Percentiles rank a stretch among this genome's conserved stretches.
phyloP scores from a whole-genome alignment of 1,140 invertebrate species.

The Tetramorium parvispinum region DNA sequence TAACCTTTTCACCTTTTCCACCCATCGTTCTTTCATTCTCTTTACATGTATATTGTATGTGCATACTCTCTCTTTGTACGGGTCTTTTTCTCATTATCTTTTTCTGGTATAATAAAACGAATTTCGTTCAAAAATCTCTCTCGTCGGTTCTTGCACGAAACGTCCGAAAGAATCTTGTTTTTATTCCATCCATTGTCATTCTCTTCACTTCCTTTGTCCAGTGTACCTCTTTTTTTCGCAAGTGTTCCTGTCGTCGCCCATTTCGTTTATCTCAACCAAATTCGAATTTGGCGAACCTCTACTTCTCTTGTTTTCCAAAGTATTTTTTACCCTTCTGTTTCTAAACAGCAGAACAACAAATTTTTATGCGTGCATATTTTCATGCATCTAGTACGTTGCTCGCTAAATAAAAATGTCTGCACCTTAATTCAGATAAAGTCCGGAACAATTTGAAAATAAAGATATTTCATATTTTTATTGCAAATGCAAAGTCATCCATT shows the following conservation, averaged over 20 bases:
- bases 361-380: background rate
- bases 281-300: background rate
- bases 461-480: background rate
- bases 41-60: background rate
- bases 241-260: background rate
- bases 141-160: background rate
- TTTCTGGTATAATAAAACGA: background rate
- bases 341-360: background rate
- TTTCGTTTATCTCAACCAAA: background rate
- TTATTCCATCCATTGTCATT: conserved; percentile 32
- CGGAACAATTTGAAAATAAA: background rate
- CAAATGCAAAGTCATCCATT: background rate
- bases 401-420: too few relatives aligned
- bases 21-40: background rate
- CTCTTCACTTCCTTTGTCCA: background rate
- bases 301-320: background rate
- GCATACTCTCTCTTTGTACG: background rate
- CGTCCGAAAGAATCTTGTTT: background rate
- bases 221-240: background rate
- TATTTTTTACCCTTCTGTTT: background rate
- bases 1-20: background rate
- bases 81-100: background rate
- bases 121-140: background rate
- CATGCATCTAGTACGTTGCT: background rate
- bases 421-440: background rate